Conservation (phyloP, 2,888 invertebrate species). For the Folsomia manolachei region DNA sequence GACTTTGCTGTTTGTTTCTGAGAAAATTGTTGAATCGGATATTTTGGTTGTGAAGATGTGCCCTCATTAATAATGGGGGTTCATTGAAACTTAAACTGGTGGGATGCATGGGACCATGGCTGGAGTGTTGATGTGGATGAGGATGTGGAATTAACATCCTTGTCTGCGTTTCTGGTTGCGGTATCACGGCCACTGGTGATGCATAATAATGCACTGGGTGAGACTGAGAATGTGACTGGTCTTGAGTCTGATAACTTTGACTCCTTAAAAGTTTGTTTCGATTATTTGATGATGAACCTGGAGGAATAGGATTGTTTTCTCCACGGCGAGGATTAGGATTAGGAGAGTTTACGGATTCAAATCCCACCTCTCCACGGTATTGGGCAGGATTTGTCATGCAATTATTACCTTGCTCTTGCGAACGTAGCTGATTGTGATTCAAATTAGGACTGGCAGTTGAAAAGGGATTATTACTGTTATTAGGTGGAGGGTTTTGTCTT, state of each 20-base stretch:
- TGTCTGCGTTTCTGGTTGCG: constrained; percentile 16
- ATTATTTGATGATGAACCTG: not conserved
- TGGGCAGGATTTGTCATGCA: not conserved
- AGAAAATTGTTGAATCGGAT: constrained; percentile 16
- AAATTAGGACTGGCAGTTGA: constrained; percentile 34
- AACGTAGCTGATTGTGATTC: constrained; percentile 23
- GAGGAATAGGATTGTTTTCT: constrained; percentile 7
- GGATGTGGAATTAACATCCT: not conserved
- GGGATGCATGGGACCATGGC: no score
- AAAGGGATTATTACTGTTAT: constrained; percentile 26
- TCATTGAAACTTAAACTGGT: not conserved
- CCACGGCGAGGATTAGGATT: constrained; percentile 32
- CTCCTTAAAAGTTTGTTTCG: constrained; percentile 25
- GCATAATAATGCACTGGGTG: constrained; percentile 44
- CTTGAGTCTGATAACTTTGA: constrained; percentile 20
- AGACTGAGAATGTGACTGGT: constrained; percentile 11
- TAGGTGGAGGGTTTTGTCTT: constrained; percentile 16
- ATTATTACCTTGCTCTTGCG: not conserved
- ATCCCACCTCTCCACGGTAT: no score
- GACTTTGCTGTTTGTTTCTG: not conserved
- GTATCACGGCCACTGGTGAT: constrained; percentile 35
- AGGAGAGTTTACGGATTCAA: not conserved
- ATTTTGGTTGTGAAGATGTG: constrained; percentile 22
- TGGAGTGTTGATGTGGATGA: not conserved
- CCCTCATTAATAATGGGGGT: constrained; percentile 12